phyloP scores from a whole-genome alignment of 1,140 invertebrate genomes.

The Atta texana region DNA sequence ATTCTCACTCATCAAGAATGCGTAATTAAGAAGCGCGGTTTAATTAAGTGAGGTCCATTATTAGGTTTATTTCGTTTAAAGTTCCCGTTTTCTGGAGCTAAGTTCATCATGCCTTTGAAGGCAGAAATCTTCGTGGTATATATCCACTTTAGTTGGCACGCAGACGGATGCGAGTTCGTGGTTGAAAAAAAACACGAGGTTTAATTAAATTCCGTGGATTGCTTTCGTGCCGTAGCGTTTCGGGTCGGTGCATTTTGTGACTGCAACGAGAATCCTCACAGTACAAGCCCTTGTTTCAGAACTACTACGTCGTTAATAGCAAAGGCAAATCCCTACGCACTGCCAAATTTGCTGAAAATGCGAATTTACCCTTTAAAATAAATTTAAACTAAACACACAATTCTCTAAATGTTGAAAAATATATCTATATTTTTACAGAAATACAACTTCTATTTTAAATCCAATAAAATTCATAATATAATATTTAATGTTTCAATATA shows the following conservation, averaged over 20 bases:
- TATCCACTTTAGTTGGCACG: slow-evolving; percentile 44
- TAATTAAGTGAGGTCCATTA: slow-evolving; percentile 56
- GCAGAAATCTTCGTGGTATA: slow-evolving; percentile 33
- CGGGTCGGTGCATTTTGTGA: slow-evolving; percentile 68
- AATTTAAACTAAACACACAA: neutral
- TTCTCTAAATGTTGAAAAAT: neutral
- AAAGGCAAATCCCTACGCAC: neutral
- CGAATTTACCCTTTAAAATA: neutral
- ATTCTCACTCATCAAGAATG: slow-evolving; percentile 11
- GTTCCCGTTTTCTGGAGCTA: slow-evolving; percentile 34
- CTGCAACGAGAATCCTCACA: slow-evolving; percentile 32
- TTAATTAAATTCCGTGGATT: slow-evolving; percentile 77
- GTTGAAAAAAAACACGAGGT: slow-evolving; percentile 60
- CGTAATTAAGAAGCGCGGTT: slow-evolving; percentile 31
- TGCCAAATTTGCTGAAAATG: slow-evolving; percentile 22
- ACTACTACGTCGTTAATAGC: slow-evolving; percentile 9
- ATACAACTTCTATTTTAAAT: neutral
- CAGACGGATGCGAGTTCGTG: slow-evolving; percentile 45
- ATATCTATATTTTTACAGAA: neutral
- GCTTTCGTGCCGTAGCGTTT: slow-evolving; percentile 63
- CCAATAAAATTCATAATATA: neutral
- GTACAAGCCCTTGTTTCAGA: slow-evolving; percentile 21
- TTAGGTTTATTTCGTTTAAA: slow-evolving; percentile 37
- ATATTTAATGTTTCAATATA: neutral
- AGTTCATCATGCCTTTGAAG: slow-evolving; percentile 46